Percentiles rank a stretch among this genome's conserved stretches.
phyloP scores from a whole-genome alignment of 2,888 invertebrate genomes.

The Agrochola lychnidis region DNA sequence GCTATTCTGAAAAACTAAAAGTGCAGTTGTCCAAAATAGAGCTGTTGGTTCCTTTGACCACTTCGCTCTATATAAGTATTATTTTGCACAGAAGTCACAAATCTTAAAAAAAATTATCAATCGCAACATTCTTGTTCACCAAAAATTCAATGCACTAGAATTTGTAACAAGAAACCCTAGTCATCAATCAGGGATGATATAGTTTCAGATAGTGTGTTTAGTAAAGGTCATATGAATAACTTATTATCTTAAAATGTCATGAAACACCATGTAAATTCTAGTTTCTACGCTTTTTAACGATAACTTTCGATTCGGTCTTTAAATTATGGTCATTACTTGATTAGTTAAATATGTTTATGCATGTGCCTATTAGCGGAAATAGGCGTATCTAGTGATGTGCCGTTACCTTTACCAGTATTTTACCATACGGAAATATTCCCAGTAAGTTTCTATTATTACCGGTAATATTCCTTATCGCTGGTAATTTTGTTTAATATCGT shows the following conservation, averaged over 20 bases:
- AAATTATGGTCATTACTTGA: slow-evolving; percentile 21
- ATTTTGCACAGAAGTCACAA: not conserved
- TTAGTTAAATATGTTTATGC: slow-evolving; percentile 14
- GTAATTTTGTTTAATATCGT: too few relatives aligned
- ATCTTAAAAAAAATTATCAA: not conserved
- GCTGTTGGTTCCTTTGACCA: not conserved
- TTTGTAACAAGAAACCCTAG: not conserved
- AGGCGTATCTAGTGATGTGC: not conserved
- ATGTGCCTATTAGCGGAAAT: not conserved
- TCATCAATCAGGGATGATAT: not conserved
- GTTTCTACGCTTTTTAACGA: slow-evolving; percentile 25
- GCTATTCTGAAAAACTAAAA: not conserved
- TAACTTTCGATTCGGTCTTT: slow-evolving; percentile 12
- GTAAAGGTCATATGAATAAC: not conserved
- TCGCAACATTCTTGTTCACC: not conserved
- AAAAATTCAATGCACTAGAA: not conserved
- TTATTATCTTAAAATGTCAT: not conserved
- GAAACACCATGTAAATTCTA: slow-evolving; percentile 8
- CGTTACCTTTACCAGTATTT: too few relatives aligned
- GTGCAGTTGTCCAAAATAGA: not conserved
- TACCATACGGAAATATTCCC: too few relatives aligned
- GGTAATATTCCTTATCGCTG: too few relatives aligned
- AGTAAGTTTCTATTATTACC: too few relatives aligned
- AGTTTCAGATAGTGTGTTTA: not conserved
- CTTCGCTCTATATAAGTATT: not conserved